phyloP scores from a whole-genome alignment of 2,797 vertebrate species.

The Characodon lateralis region DNA sequence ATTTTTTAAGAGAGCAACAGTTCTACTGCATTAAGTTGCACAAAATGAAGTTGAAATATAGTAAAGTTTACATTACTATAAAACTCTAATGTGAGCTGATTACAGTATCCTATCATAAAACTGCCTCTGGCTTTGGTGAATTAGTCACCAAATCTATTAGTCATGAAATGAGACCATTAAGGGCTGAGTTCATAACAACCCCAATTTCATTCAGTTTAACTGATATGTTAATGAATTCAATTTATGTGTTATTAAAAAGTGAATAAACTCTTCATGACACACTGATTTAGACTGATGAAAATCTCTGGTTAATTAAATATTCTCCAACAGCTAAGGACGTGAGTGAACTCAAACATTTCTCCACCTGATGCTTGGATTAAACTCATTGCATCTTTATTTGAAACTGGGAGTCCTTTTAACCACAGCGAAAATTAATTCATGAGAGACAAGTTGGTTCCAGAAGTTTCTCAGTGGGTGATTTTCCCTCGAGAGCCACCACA shows the following conservation, averaged over 20 bases:
- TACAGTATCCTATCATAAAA: background rate
- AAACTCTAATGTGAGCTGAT: background rate
- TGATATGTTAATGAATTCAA: background rate
- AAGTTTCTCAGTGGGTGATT: slow-evolving; percentile 9
- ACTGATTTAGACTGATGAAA: no score
- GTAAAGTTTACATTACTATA: background rate
- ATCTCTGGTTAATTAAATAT: background rate
- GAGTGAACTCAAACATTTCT: background rate
- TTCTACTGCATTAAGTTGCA: background rate
- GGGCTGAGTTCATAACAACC: background rate
- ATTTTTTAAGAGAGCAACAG: background rate
- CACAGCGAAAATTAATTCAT: background rate
- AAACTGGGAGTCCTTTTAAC: background rate
- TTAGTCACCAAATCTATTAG: background rate
- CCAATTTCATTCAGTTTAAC: background rate
- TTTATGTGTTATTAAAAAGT: background rate
- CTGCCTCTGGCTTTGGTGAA: slow-evolving; percentile 1
- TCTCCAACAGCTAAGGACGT: background rate
- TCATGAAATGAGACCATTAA: background rate
- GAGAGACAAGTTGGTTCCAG: background rate
- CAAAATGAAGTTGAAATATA: background rate
- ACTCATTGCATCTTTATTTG: background rate
- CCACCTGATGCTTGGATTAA: slow-evolving; percentile 2
- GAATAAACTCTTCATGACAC: background rate
- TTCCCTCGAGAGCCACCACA: slow-evolving; percentile 5